These are phyloP conservation scores for Pseudomyrmex concolor DNA, from an alignment of 1,140 invertebrate genomes.

Conservation along the genomic window DNA sequence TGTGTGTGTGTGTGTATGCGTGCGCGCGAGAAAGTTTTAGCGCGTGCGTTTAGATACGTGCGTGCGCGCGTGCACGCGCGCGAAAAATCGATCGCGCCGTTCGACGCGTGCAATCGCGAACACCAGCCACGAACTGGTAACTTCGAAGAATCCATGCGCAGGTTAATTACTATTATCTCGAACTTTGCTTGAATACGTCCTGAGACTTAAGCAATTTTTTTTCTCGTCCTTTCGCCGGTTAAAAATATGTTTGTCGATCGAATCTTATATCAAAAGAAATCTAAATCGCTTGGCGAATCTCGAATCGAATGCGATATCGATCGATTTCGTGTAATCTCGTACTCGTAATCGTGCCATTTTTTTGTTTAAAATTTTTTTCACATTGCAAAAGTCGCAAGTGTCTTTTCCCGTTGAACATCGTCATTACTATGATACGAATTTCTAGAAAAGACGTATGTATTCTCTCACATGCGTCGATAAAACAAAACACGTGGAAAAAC, in stretches of 20 bases:
- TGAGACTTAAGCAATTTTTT: neutral
- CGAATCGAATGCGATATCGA: too few relatives aligned
- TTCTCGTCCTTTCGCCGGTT: neutral
- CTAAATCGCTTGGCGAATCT: too few relatives aligned
- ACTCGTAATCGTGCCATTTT: neutral
- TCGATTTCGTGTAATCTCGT: too few relatives aligned
- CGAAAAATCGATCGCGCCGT: constrained; percentile 81
- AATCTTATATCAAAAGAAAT: constrained; percentile 1
- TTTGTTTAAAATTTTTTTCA: neutral
- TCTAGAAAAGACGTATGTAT: constrained; percentile 3
- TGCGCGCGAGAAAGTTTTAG: neutral
- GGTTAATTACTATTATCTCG: constrained; percentile 47
- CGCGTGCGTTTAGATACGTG: neutral
- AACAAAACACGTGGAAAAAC: neutral
- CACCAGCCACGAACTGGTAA: constrained; percentile 56
- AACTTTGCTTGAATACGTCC: constrained; percentile 28
- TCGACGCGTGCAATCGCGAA: constrained; percentile 63
- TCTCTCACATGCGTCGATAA: neutral
- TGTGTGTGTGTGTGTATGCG: constrained; percentile 6
- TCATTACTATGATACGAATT: neutral
- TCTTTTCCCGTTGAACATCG: too few relatives aligned
- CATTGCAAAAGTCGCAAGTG: neutral
- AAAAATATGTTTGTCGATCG: constrained; percentile 21
- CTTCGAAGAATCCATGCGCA: constrained; percentile 14
- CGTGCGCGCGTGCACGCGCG: constrained; percentile 59